Evolutionary conservation across 2,888 invertebrate species (phyloP), one percentile per base, ranked within the genome.

Genomic region (Rosalia funebris): DNA sequence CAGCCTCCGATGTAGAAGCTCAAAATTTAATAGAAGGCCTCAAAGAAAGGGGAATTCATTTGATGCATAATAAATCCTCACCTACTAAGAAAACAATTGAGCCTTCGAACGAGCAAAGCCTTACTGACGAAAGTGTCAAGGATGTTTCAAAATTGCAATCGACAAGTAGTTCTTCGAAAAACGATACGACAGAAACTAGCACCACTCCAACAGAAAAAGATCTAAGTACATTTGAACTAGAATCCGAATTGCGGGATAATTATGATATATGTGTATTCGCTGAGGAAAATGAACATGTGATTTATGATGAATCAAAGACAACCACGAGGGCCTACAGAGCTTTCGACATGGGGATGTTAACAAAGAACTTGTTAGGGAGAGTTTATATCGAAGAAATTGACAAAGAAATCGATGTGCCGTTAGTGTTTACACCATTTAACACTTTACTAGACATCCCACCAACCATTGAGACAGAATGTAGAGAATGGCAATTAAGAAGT

Each of bases 41-140:
- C 37, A 76, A 77, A 56, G 74, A 79, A 60, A 63, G 79, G 42
- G 81, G 81, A 2, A 80, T 81, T 44, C 77, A 77, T 70, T 69
- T 81, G 34, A 65, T 80, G 46, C 78, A 73, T 0, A 79, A 79
- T 19, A 75, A 74, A 56, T 34, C 15, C 7, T 42, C 71, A 1
- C 71, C 72, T 11, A 65, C 62, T 36, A 74, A 71, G 42, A 52
- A 59, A 39, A 39, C 15, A 4, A 25, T 25, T 50, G 25, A 3
- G 12, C 37, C 19, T 15, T 20, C 11, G 37, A 36, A 34, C 25
- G 50, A 20, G 9, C n/a, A n/a, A n/a, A n/a, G n/a, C 7, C 42
- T 12, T 37, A 3, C 14, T 37, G 37, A 37, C n/a, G n/a, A n/a
- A n/a, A n/a, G n/a, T n/a, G n/a, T n/a, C n/a, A 11, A 41, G 12